Evolutionary conservation across 2,888 invertebrate species (phyloP).

Genomic region (Coelopa pilipes): DNA sequence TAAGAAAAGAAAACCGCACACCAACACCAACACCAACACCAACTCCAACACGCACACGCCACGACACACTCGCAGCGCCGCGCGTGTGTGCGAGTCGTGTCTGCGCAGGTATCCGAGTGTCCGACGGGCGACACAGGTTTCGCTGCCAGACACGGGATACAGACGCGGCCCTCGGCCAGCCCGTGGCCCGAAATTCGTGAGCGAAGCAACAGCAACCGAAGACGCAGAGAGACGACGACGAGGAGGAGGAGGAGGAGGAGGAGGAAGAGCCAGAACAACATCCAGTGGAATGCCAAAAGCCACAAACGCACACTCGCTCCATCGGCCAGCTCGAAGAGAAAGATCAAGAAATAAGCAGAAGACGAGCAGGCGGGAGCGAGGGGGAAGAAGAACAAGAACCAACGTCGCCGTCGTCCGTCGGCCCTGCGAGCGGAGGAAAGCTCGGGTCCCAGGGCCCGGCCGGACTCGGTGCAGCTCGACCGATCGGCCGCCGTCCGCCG

Average conservation of each 20-base stretch:
- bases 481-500: not conserved
- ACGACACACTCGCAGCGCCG: not conserved
- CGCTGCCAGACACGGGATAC: conserved; percentile 38
- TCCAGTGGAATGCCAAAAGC: not conserved
- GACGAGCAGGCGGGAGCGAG: not conserved
- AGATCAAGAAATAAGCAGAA: not conserved
- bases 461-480: not conserved
- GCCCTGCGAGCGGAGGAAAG: not conserved
- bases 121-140: conserved; percentile 43
- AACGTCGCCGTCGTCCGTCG: not conserved
- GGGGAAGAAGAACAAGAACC: not conserved
- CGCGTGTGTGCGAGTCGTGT: not conserved
- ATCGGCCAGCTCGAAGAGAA: not conserved
- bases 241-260: not conserved
- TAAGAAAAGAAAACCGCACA: conserved; percentile 26
- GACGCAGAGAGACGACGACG: conserved; percentile 6
- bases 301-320: not conserved
- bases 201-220: conserved; percentile 37
- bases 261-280: conserved; percentile 1
- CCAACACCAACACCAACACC: conserved; percentile 12
- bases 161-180: conserved; percentile 7
- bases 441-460: not conserved
- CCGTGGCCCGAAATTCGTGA: conserved; percentile 7
- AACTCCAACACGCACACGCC: conserved; percentile 19
- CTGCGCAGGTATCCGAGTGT: conserved; percentile 22